A percentile compares a stretch with the other conserved stretches of the same genome.
phyloP scores from a whole-genome alignment of 1,140 invertebrate species.

The Dendrolimus kikuchii region DNA sequence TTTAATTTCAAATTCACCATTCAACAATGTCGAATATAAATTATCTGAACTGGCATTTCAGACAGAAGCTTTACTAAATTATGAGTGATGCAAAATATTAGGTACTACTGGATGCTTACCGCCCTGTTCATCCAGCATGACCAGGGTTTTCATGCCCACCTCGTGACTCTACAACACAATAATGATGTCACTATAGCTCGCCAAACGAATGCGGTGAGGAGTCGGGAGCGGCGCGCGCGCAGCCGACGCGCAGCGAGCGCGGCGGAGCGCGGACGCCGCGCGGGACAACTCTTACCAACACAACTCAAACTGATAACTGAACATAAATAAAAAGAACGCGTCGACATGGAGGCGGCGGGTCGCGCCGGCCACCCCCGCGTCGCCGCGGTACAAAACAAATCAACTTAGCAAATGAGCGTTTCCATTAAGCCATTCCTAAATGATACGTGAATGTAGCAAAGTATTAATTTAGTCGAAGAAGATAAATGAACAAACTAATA shows the following conservation, averaged over 20 bases:
- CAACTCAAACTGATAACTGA: constrained; percentile 65
- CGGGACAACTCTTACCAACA: constrained; percentile 47
- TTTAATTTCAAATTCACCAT: constrained; percentile 39
- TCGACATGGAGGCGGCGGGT: constrained; percentile 39
- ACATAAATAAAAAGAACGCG: constrained; percentile 51
- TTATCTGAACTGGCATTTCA: constrained; percentile 57
- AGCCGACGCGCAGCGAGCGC: constrained; percentile 12
- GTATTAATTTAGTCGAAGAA: constrained; percentile 44
- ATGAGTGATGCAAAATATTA: constrained; percentile 63
- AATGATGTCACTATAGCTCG: constrained; percentile 73
- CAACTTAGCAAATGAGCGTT: constrained; percentile 58
- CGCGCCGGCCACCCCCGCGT: constrained; percentile 36
- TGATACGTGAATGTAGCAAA: constrained; percentile 61
- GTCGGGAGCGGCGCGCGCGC: constrained; percentile 38
- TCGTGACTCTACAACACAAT: constrained; percentile 91
- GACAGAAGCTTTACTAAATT: constrained; percentile 65
- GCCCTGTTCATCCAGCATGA: constrained; percentile 96
- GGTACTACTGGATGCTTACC: constrained; percentile 82
- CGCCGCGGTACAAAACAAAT: constrained; percentile 37
- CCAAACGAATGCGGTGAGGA: constrained; percentile 54
- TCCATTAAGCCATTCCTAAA: constrained; percentile 61
- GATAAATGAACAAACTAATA: constrained; percentile 54
- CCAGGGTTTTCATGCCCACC: constrained; percentile 94
- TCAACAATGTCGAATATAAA: constrained; percentile 48
- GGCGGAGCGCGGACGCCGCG: constrained; percentile 26